A percentile compares a stretch with the other conserved stretches of the same genome.
Conservation (phyloP, 2,113 vertebrate species). For the Dicentrarchus labrax region DNA sequence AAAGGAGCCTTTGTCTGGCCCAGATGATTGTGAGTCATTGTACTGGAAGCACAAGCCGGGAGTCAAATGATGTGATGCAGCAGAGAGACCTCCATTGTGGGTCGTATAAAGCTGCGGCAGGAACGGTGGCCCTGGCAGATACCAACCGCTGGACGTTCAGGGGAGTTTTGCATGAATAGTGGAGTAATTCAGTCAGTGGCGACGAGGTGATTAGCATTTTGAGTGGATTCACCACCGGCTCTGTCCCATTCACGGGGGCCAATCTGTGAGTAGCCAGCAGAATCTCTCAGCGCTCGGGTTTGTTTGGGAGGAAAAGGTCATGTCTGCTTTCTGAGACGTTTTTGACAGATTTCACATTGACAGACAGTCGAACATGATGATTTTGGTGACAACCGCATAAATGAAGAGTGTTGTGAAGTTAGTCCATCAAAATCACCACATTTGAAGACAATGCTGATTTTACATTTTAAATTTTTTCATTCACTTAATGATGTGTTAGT, state of each 20-base stretch:
- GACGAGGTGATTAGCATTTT: slow-evolving; percentile 59
- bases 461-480: no score
- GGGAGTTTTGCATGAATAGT: slow-evolving; percentile 39
- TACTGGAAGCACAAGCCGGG: slow-evolving; percentile 41
- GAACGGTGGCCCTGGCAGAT: slow-evolving; percentile 55
- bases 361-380: neutral
- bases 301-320: slow-evolving; percentile 36
- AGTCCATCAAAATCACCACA: neutral
- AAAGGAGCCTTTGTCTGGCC: slow-evolving; percentile 53
- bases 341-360: neutral
- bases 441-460: neutral
- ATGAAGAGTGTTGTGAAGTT: neutral
- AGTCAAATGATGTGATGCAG: slow-evolving; percentile 56
- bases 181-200: slow-evolving; percentile 58
- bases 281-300: neutral
- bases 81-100: slow-evolving; percentile 62
- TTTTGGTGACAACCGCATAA: neutral
- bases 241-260: slow-evolving; percentile 9
- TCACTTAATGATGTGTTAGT: no score
- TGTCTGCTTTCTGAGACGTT: neutral
- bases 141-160: slow-evolving; percentile 23
- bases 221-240: slow-evolving; percentile 53
- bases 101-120: slow-evolving; percentile 68
- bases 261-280: slow-evolving; percentile 40
- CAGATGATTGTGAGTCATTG: slow-evolving; percentile 67